phyloP scores from a whole-genome alignment of 2,888 invertebrate species.

The Tricholauxania praeusta region DNA sequence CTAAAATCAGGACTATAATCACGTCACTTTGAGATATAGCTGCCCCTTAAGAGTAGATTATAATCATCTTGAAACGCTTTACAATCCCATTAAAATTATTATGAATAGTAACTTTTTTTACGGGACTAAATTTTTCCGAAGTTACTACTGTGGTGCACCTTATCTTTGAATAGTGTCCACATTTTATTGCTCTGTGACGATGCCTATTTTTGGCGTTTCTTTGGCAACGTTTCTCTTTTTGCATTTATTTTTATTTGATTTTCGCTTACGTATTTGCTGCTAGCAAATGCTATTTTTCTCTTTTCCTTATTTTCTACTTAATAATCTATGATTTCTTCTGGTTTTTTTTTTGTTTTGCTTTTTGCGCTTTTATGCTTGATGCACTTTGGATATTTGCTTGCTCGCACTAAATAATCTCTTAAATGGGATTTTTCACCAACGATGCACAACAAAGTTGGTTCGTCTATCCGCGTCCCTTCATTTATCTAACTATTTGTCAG shows the following conservation, averaged over 20 bases:
- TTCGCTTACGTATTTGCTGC: neutral
- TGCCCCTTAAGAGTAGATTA: too few species aligned
- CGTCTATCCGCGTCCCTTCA: too few species aligned
- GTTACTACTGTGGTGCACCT: neutral
- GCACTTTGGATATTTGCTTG: conserved; percentile 16
- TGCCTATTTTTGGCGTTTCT: conserved; percentile 13
- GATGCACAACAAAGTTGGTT: too few species aligned
- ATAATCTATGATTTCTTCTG: neutral
- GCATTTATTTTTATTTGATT: too few species aligned
- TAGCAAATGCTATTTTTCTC: conserved; percentile 5
- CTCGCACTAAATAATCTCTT: conserved; percentile 27
- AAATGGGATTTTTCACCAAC: conserved; percentile 11
- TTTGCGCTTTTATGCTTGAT: conserved; percentile 13
- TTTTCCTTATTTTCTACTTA: conserved; percentile 5
- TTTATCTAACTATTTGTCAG: neutral
- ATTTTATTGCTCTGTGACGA: too few species aligned
- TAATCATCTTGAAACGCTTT: too few species aligned
- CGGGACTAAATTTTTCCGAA: neutral
- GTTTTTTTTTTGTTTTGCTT: neutral
- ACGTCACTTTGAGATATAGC: too few species aligned
- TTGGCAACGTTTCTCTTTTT: too few species aligned
- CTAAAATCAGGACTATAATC: too few species aligned
- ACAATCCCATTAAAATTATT: neutral
- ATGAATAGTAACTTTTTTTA: neutral
- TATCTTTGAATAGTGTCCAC: neutral